These are phyloP conservation scores for Drosophila aff. DNA, from an alignment of 1,140 invertebrate genomes.

Conservation along the genomic window DNA sequence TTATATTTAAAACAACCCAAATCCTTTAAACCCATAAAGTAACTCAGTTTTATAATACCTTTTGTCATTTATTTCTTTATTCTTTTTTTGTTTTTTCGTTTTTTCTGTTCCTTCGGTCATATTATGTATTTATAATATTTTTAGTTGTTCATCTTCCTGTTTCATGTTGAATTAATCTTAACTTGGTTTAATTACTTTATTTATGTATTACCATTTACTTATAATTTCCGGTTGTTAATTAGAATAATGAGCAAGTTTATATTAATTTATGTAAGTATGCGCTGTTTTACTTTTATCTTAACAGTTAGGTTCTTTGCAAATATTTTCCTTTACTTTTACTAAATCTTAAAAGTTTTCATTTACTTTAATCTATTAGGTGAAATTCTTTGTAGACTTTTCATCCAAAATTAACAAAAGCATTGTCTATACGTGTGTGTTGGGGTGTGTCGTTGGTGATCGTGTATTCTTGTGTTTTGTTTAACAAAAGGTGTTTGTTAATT, in stretches of 20 bases:
- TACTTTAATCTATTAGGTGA: conserved; percentile 62
- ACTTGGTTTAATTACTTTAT: conserved; percentile 66
- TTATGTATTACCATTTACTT: conserved; percentile 74
- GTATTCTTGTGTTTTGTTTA: conserved; percentile 31
- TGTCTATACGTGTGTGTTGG: conserved; percentile 32
- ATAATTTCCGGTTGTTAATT: conserved; percentile 69
- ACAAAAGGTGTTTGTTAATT: conserved; percentile 29
- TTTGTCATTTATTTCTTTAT: conserved; percentile 64
- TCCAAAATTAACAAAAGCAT: conserved; percentile 70
- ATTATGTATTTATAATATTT: conserved; percentile 70
- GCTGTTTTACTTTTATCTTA: conserved; percentile 48
- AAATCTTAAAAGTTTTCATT: conserved; percentile 50
- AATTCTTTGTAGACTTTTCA: conserved; percentile 69
- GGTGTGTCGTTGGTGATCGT: conserved; percentile 22
- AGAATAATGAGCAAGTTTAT: conserved; percentile 79
- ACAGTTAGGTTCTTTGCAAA: conserved; percentile 58
- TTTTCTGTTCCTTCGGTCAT: conserved; percentile 44
- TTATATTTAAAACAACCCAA: not conserved
- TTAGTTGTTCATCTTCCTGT: conserved; percentile 64
- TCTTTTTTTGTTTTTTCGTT: conserved; percentile 34
- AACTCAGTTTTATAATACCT: conserved; percentile 59
- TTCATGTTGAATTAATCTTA: conserved; percentile 64
- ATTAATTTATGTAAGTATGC: conserved; percentile 77
- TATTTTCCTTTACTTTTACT: conserved; percentile 27
- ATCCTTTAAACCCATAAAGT: not conserved